phyloP scores from a whole-genome alignment of 1,140 invertebrate species.

The Triops cancriformis region DNA sequence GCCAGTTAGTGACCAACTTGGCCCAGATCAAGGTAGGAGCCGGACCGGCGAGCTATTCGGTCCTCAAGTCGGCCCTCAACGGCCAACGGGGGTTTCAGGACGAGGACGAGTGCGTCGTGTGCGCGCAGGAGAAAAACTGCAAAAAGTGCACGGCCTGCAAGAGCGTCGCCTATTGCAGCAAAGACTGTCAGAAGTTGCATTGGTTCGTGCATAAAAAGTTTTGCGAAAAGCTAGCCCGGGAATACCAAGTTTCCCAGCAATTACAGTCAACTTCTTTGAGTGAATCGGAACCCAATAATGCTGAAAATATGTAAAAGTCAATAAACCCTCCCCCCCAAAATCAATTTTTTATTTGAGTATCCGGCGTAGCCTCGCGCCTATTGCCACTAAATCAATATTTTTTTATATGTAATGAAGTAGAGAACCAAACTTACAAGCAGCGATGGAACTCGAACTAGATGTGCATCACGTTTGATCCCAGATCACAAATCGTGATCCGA shows the following conservation, averaged over 20 bases:
- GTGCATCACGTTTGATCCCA: no score
- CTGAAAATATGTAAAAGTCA: background rate
- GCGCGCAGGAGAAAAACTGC: constrained; percentile 73
- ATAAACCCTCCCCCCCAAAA: no score
- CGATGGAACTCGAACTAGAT: no score
- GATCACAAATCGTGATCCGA: no score
- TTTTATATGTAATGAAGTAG: no score
- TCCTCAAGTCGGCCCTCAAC: constrained; percentile 79
- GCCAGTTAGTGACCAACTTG: constrained; percentile 65
- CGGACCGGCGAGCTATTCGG: constrained; percentile 50
- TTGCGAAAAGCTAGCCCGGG: constrained; percentile 38
- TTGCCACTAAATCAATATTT: no score
- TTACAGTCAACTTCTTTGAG: background rate
- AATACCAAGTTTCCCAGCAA: constrained; percentile 28
- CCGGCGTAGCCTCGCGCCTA: no score
- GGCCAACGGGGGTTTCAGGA: constrained; percentile 69
- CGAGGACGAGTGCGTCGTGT: constrained; percentile 68
- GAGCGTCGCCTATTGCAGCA: constrained; percentile 84
- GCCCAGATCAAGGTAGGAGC: constrained; percentile 55
- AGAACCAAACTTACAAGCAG: no score
- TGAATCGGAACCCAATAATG: background rate
- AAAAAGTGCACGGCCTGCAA: constrained; percentile 96
- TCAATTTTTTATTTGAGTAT: background rate
- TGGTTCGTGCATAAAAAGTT: constrained; percentile 93
- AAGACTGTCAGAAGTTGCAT: constrained; percentile 87